Conservation (phyloP, 2,113 vertebrate species). For the Limnothrissa miodon region DNA sequence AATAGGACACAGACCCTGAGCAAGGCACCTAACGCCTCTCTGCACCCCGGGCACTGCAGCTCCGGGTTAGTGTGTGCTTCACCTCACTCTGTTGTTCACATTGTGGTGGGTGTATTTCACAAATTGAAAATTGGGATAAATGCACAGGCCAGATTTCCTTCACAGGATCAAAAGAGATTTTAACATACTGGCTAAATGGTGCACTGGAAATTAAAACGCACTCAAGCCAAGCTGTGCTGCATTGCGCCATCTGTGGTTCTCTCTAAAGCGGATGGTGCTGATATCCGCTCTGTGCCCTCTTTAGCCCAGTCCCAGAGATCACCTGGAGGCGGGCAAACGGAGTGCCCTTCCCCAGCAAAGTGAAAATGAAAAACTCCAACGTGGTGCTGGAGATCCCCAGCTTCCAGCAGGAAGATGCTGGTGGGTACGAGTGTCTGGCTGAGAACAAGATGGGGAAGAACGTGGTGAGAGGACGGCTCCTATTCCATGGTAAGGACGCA, state of each 20-base stretch:
- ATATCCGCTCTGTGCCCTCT: conserved; percentile 35
- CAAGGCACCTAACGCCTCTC: too few relatives aligned
- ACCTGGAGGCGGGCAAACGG: conserved; percentile 90
- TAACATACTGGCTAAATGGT: too few relatives aligned
- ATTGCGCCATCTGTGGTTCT: neutral
- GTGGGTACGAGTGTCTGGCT: conserved; percentile 89
- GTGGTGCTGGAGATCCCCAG: conserved; percentile 89
- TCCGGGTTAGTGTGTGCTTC: too few relatives aligned
- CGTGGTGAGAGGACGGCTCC: conserved; percentile 82
- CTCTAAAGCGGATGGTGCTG: neutral
- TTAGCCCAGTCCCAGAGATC: conserved; percentile 89
- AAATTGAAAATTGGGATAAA: too few relatives aligned
- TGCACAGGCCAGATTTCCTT: too few relatives aligned
- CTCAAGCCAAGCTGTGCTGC: neutral
- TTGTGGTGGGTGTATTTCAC: too few relatives aligned
- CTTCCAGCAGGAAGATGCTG: conserved; percentile 91
- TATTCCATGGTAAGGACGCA: conserved; percentile 83
- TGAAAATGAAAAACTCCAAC: conserved; percentile 83
- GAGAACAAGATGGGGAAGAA: conserved; percentile 92
- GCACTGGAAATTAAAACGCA: neutral
- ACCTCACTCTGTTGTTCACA: too few relatives aligned
- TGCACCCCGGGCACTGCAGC: too few relatives aligned
- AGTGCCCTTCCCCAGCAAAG: conserved; percentile 84
- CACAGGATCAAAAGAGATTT: too few relatives aligned
- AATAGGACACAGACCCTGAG: too few relatives aligned